Base-by-base conservation (phyloP, 2,888 invertebrate species). In the Linyphia triangularis region DNA sequence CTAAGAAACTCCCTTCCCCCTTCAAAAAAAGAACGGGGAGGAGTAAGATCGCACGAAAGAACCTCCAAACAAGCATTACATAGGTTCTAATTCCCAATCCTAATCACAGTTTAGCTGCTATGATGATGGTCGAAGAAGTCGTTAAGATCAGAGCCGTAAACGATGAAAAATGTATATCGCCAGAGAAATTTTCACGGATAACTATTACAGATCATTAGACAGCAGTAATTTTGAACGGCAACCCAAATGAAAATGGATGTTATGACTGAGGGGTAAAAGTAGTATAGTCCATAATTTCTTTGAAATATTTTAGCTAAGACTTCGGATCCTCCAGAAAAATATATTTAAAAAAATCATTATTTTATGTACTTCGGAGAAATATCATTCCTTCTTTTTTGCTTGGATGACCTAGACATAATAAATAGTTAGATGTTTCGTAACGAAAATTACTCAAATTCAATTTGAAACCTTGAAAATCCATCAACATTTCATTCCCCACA, bases 51-150 rank as follows among this genome's bases (percentile, higher is more conserved):
- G 51, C 51, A 51, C 51, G 4, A n/a, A 13, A 13, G 51, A 51
- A 51, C 51, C 26, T 67, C 30, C 67, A 57, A 81, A 57, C 81
- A 77, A 67, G 79, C 59, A 78, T 40, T 43, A 70, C 65, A 51
- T 22, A 83, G 73, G 83, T 51, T 73, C 72, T 86, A 86, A 86
- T 86, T 86, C 65, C 61, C 63, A 77, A 63, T 57, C 79, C 57
- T 85, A 85, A 85, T 85, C 85, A 85, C 69, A 85, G 63, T 9
- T 33, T 61, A 40, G 72, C 24, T 72, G 57, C 73, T 33, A 65
- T 43, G 26, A 37, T 61, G 40, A 82, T 72, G 57, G 78, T 57
- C 69, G 57, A 19, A 6, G 33, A 69, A 37, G 72, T 85, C 85
- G 85, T 85, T 84, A 84, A 51, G 77, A 40, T 24, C 22, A 0